Conservation (phyloP, 2,888 invertebrate genomes). For the Mythimna ferrago region DNA sequence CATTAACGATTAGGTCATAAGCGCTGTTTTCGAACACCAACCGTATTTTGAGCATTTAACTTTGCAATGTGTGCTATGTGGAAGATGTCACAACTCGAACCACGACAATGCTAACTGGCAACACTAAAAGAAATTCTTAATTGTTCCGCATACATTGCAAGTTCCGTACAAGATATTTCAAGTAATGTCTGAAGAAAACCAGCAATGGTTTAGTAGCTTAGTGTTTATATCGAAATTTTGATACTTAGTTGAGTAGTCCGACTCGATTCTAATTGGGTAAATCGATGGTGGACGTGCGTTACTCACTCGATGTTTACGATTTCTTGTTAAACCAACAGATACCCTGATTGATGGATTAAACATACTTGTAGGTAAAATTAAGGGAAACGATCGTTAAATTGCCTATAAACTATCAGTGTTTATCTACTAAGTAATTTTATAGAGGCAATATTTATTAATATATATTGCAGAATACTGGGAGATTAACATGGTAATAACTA, state of each 20-base stretch:
- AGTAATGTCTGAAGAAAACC: background rate
- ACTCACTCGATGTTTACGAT: slow-evolving; percentile 78
- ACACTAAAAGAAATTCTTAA: slow-evolving; percentile 3
- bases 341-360: slow-evolving; percentile 75
- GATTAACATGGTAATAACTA: slow-evolving; percentile 27
- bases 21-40: slow-evolving; percentile 52
- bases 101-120: slow-evolving; percentile 65
- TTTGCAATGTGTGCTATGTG: slow-evolving; percentile 69
- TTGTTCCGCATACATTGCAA: slow-evolving; percentile 10
- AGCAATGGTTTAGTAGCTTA: slow-evolving; percentile 10
- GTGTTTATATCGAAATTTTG: background rate
- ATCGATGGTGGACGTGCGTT: slow-evolving; percentile 79
- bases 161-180: background rate
- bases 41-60: slow-evolving; percentile 63
- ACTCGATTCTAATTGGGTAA: slow-evolving; percentile 85
- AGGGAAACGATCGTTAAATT: slow-evolving; percentile 67
- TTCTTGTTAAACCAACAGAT: slow-evolving; percentile 71
- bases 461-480: slow-evolving; percentile 27
- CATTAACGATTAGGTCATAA: slow-evolving; percentile 55
- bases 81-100: slow-evolving; percentile 78
- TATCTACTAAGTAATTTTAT: slow-evolving; percentile 67
- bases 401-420: slow-evolving; percentile 57
- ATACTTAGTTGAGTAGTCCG: slow-evolving; percentile 57
- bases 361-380: slow-evolving; percentile 67
- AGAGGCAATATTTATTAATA: slow-evolving; percentile 46